These are phyloP conservation scores for Melanotaenia duboulayi DNA, from an alignment of 2,113 vertebrate species.

Conservation along the genomic window DNA sequence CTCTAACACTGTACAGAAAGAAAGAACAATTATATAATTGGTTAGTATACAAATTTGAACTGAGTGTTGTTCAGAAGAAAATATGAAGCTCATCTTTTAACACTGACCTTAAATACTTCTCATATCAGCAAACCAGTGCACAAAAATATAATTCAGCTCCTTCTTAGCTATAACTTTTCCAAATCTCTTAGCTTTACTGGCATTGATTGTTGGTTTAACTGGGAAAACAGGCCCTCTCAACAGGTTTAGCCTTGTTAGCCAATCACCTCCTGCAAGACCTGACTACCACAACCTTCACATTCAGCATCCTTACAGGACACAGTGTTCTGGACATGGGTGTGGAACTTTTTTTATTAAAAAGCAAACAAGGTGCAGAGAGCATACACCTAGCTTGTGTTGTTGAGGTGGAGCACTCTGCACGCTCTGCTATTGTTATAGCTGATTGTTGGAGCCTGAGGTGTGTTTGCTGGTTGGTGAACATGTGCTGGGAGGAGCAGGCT, in stretches of 20 bases:
- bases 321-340: constrained; percentile 41
- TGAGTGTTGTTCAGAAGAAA: neutral
- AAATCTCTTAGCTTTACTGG: constrained; percentile 8
- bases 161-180: constrained; percentile 8
- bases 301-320: constrained; percentile 12
- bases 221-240: constrained; percentile 33
- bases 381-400: constrained; percentile 35
- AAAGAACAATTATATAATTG: neutral
- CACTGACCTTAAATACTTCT: neutral
- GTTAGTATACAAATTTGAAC: neutral
- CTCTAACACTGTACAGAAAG: neutral
- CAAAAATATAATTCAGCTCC: constrained; percentile 12
- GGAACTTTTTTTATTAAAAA: constrained; percentile 41
- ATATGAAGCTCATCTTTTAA: neutral
- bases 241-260: constrained; percentile 53
- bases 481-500: constrained; percentile 64
- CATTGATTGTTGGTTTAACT: constrained; percentile 18
- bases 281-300: constrained; percentile 7
- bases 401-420: constrained; percentile 28
- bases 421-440: constrained; percentile 50
- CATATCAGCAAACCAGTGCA: constrained; percentile 12
- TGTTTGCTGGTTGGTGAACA: constrained; percentile 63
- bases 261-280: constrained; percentile 23
- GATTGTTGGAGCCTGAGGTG: constrained; percentile 44
- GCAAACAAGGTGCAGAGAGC: constrained; percentile 61